These are phyloP conservation scores for Paratilapia polleni DNA, from an alignment of 2,113 vertebrate species.

Conservation along the genomic window DNA sequence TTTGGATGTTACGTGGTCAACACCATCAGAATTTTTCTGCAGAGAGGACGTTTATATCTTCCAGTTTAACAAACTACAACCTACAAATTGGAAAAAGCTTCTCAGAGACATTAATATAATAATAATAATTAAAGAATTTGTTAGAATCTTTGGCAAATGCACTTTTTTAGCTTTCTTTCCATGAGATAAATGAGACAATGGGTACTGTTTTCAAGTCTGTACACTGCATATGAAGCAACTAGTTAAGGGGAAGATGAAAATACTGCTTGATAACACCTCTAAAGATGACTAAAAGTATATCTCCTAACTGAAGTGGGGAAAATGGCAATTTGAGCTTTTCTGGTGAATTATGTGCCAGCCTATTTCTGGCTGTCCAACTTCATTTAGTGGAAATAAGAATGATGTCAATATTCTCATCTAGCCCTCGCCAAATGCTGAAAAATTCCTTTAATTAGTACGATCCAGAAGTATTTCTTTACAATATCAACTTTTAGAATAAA, in stretches of 20 bases:
- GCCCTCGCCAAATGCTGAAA: background rate
- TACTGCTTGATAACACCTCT: background rate
- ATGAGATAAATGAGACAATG: background rate
- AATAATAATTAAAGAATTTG: background rate
- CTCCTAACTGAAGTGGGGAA: background rate
- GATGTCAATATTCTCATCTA: background rate
- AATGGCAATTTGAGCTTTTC: background rate
- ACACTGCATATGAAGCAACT: background rate
- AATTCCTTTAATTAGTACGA: background rate
- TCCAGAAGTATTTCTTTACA: background rate
- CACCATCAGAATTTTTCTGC: background rate
- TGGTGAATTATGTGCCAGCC: background rate
- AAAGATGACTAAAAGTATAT: background rate
- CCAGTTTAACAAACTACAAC: background rate
- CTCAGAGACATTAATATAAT: background rate
- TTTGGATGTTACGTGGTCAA: background rate
- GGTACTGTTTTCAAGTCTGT: background rate
- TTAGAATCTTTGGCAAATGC: background rate
- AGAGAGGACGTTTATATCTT: background rate
- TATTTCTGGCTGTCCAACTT: background rate
- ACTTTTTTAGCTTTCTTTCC: background rate
- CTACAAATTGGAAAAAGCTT: background rate
- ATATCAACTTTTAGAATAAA: background rate
- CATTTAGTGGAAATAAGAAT: no score
- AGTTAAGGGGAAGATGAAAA: background rate